phyloP scores from a whole-genome alignment of 2,888 invertebrate genomes.

The Zele albiditarsus region DNA sequence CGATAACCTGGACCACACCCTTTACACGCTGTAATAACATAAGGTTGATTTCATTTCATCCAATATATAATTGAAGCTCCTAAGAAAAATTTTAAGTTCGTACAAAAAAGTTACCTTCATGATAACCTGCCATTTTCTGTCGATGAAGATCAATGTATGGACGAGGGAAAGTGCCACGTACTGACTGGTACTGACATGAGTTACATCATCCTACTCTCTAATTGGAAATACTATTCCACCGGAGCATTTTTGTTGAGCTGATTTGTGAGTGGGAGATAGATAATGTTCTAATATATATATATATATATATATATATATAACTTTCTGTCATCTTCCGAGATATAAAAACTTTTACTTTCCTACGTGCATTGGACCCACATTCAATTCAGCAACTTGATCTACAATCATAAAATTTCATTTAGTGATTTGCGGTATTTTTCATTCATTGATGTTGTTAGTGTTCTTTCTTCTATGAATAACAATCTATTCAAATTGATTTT shows the following conservation, averaged over 20 bases:
- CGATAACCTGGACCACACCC: slow-evolving; percentile 83
- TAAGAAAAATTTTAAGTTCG: slow-evolving; percentile 29
- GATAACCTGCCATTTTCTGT: not conserved
- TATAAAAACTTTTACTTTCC: not conserved
- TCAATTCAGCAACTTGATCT: not conserved
- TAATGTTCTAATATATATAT: not conserved
- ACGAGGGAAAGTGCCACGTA: not conserved
- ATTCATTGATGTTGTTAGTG: not conserved
- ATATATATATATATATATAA: not conserved
- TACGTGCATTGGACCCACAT: not conserved
- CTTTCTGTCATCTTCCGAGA: not conserved
- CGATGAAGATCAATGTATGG: not conserved
- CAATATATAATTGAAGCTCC: not conserved
- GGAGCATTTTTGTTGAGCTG: not conserved
- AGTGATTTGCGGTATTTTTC: not conserved
- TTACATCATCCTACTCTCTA: not conserved
- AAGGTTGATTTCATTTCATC: not conserved
- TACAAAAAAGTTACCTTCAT: slow-evolving; percentile 10
- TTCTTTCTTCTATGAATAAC: too few species aligned
- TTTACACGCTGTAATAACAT: slow-evolving; percentile 44
- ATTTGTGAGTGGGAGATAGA: not conserved
- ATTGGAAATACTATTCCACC: not conserved
- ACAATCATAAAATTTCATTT: not conserved
- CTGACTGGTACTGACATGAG: not conserved
- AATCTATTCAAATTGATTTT: too few species aligned